These are phyloP conservation scores for Dromococcyx pavoninus DNA, from an alignment of 2,797 vertebrate species.

Conservation along the genomic window DNA sequence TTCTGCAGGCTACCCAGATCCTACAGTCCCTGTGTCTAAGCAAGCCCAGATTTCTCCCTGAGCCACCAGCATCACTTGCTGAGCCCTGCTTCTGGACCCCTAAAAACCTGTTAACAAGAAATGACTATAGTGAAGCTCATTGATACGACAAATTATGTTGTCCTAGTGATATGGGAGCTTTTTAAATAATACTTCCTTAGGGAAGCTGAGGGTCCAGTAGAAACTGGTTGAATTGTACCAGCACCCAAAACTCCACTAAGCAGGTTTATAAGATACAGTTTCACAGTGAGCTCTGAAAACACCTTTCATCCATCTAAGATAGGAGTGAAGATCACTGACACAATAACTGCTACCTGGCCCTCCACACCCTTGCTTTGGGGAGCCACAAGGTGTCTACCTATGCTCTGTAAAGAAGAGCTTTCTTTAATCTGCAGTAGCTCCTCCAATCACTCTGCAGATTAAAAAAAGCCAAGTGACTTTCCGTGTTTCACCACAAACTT, in stretches of 20 bases:
- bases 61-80: neutral
- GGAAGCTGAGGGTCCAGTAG: neutral
- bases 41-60: neutral
- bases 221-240: neutral
- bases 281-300: neutral
- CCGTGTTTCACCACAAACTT: conserved; percentile 42
- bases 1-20: neutral
- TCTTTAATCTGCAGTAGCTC: conserved; percentile 14
- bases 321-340: neutral
- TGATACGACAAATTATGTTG: neutral
- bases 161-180: neutral
- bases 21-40: neutral
- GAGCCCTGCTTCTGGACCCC: neutral
- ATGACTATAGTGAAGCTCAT: neutral
- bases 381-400: neutral
- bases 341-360: neutral
- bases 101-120: neutral
- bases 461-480: neutral
- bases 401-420: neutral
- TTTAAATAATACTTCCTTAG: neutral
- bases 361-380: neutral
- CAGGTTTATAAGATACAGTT: neutral
- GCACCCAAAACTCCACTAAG: neutral
- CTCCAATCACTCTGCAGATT: neutral
- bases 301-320: neutral